Conservation (phyloP, 2,113 vertebrate genomes). For the Perognathus longimembris region DNA sequence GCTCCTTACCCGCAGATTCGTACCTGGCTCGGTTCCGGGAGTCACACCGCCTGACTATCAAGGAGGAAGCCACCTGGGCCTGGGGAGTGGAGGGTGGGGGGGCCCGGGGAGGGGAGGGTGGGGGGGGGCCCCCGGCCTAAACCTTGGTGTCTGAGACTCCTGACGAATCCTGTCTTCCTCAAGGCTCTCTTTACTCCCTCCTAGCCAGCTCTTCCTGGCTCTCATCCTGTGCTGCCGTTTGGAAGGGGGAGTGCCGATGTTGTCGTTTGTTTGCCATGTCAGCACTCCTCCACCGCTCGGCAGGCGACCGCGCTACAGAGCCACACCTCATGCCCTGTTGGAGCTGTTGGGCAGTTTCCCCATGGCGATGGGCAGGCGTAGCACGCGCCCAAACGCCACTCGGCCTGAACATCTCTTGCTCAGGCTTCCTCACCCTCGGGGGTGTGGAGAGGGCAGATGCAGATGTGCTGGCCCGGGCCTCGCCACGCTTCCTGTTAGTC, state of each 20-base stretch:
- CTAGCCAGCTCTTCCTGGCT: too few relatives aligned
- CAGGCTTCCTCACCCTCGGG: background rate
- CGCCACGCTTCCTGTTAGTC: background rate
- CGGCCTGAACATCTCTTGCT: background rate
- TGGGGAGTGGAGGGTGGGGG: too few relatives aligned
- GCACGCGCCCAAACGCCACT: background rate
- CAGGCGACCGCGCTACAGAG: background rate
- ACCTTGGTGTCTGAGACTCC: too few relatives aligned
- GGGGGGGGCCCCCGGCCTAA: too few relatives aligned
- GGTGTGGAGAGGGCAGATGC: too few relatives aligned
- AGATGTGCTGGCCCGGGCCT: background rate
- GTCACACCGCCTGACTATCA: background rate
- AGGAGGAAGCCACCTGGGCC: background rate
- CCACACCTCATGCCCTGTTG: background rate
- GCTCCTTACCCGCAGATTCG: too few relatives aligned
- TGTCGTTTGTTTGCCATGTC: background rate
- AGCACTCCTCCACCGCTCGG: too few relatives aligned
- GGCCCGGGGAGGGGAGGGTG: too few relatives aligned
- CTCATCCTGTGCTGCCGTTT: background rate
- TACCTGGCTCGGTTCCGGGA: rapidly evolving
- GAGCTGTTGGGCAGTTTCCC: background rate
- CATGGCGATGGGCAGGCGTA: background rate
- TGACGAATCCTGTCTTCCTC: background rate
- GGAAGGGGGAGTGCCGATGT: background rate
- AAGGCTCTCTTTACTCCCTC: too few relatives aligned